A percentile compares a stretch with the other conserved stretches of the same genome.
Conservation (phyloP, 1,140 invertebrate genomes). For the Drosophila azteca region DNA sequence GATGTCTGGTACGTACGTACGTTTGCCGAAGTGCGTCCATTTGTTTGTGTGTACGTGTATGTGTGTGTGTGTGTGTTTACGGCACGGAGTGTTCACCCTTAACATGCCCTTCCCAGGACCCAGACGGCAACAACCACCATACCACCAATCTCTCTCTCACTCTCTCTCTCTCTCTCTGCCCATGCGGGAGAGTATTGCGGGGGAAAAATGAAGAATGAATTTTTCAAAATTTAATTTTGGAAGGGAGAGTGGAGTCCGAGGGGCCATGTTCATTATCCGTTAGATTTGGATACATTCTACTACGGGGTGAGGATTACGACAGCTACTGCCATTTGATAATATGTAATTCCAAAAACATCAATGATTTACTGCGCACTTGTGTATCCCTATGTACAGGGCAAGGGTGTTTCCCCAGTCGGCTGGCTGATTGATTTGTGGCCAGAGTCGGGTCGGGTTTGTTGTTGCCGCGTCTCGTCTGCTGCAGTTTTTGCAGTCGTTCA, state of each 20-base stretch:
- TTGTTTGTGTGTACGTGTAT: conserved; percentile 24
- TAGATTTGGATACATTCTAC: conserved; percentile 12
- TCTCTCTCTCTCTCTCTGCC: background rate
- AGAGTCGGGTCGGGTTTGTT: conserved; percentile 39
- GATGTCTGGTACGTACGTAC: background rate
- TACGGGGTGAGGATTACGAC: background rate
- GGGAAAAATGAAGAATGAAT: conserved; percentile 38
- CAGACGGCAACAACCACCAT: conserved; percentile 33
- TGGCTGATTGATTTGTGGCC: conserved; percentile 68
- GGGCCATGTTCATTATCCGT: conserved; percentile 30
- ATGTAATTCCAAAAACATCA: background rate
- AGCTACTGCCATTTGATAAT: too few relatives aligned
- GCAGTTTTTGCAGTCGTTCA: conserved; percentile 64
- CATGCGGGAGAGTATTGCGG: conserved; percentile 7
- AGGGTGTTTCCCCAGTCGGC: conserved; percentile 68
- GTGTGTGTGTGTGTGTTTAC: conserved; percentile 32
- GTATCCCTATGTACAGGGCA: conserved; percentile 27
- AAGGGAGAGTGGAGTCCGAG: background rate
- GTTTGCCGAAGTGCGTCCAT: conserved; percentile 21
- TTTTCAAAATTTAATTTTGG: conserved; percentile 46
- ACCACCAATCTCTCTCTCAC: background rate
- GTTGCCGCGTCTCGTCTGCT: conserved; percentile 39
- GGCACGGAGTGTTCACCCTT: conserved; percentile 47
- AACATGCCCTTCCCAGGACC: conserved; percentile 55
- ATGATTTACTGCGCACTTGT: background rate